Evolutionary conservation across 1,140 invertebrate genomes (phyloP).

Genomic region (Penaeus vannamei): DNA sequence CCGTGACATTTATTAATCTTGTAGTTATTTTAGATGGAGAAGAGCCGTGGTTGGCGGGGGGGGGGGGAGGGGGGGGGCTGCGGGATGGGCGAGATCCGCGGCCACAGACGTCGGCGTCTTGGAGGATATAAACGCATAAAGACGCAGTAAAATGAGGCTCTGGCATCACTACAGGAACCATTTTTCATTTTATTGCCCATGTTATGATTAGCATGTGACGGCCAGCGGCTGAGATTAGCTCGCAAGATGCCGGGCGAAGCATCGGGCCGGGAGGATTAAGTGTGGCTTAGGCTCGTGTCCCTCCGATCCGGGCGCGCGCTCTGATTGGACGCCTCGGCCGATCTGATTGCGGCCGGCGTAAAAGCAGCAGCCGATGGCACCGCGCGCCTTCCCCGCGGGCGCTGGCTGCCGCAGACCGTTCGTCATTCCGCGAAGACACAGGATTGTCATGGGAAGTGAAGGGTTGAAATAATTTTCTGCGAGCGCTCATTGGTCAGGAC

Average conservation of each 20-base stretch:
- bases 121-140: constrained; percentile 50
- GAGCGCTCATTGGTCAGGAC: constrained; percentile 52
- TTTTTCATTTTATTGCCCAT: constrained; percentile 61
- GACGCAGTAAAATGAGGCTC: constrained; percentile 52
- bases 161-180: constrained; percentile 52
- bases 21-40: too few relatives aligned
- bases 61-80: neutral
- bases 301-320: neutral
- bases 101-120: constrained; percentile 1
- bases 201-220: constrained; percentile 62
- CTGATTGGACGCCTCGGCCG: constrained; percentile 3
- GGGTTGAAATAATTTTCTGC: neutral
- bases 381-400: too few relatives aligned
- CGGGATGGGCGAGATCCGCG: neutral
- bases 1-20: too few relatives aligned
- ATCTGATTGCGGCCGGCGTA: neutral
- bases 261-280: constrained; percentile 9
- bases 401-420: neutral
- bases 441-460: neutral
- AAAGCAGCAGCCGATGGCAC: too few relatives aligned
- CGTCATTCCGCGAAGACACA: constrained; percentile 17
- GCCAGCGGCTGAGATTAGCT: constrained; percentile 56
- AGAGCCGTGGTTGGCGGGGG: neutral
- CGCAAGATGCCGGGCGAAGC: constrained; percentile 41
- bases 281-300: constrained; percentile 1